These are phyloP conservation scores for Riparia riparia DNA, from an alignment of 2,113 vertebrate species.

Conservation along the genomic window DNA sequence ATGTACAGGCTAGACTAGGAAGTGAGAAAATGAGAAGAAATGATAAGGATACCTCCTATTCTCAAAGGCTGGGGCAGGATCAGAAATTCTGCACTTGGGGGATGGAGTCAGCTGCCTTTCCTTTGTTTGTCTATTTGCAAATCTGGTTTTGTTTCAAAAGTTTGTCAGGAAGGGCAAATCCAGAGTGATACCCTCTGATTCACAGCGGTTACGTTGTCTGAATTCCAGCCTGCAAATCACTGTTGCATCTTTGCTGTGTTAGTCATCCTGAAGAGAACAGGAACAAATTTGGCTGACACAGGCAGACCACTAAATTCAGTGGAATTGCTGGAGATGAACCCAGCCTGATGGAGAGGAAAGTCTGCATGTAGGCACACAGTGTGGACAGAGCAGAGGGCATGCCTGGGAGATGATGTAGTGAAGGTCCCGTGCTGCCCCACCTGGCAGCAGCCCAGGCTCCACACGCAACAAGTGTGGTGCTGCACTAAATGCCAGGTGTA, in stretches of 20 bases:
- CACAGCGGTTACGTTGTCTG: neutral
- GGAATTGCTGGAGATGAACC: neutral
- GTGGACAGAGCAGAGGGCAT: neutral
- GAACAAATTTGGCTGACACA: slow-evolving; percentile 3
- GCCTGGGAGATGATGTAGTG: neutral
- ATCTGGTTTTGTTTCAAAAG: neutral
- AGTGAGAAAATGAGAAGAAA: slow-evolving; percentile 52
- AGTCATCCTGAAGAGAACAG: slow-evolving; percentile 29
- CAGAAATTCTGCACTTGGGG: neutral
- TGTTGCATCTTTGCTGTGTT: slow-evolving; percentile 14
- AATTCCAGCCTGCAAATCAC: slow-evolving; percentile 32
- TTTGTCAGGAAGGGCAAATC: neutral
- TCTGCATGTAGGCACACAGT: neutral
- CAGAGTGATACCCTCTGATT: slow-evolving; percentile 11
- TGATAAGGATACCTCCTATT: slow-evolving; percentile 11
- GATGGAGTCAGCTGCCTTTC: neutral
- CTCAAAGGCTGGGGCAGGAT: neutral
- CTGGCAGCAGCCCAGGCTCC: neutral
- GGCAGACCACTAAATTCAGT: slow-evolving; percentile 4
- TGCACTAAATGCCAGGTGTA: slow-evolving; percentile 13
- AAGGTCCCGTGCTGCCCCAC: neutral
- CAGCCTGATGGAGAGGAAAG: neutral
- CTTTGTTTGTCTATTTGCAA: neutral
- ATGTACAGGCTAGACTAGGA: neutral
- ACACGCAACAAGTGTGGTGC: neutral